These are phyloP conservation scores for Brachypalpus laphriformis DNA, from an alignment of 2,888 invertebrate species.

Conservation along the genomic window DNA sequence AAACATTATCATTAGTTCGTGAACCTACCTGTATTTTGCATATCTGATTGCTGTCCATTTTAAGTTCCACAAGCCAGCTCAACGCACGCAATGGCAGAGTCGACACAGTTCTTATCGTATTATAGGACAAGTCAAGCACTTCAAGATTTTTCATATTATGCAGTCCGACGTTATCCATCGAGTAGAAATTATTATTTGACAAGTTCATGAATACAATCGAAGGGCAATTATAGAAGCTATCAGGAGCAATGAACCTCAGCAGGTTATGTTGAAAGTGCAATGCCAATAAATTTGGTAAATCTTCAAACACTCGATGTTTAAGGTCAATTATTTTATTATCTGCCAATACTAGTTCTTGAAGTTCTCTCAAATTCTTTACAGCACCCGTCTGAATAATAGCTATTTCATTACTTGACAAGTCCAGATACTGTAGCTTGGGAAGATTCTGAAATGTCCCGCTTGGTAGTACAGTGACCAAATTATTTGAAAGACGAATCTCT, in stretches of 20 bases:
- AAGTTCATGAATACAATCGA: conserved; percentile 92
- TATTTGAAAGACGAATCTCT: conserved; percentile 89
- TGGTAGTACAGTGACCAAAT: conserved; percentile 88
- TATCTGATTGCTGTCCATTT: conserved; percentile 92
- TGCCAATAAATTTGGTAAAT: conserved; percentile 86
- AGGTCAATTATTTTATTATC: conserved; percentile 89
- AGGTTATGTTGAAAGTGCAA: conserved; percentile 92
- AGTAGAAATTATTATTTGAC: conserved; percentile 90
- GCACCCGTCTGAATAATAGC: conserved; percentile 89
- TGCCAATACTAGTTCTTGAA: conserved; percentile 88
- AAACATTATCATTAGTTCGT: no score
- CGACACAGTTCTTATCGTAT: conserved; percentile 88
- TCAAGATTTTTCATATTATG: conserved; percentile 90
- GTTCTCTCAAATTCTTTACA: conserved; percentile 87
- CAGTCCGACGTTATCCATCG: conserved; percentile 90
- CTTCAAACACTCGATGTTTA: conserved; percentile 89
- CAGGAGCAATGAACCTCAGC: conserved; percentile 87
- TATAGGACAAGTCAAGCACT: conserved; percentile 92
- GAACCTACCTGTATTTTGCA: conserved; percentile 87
- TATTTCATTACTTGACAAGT: conserved; percentile 92
- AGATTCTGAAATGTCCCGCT: conserved; percentile 89
- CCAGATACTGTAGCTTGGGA: conserved; percentile 88
- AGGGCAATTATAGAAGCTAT: conserved; percentile 91
- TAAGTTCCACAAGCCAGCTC: conserved; percentile 93
- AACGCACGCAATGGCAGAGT: conserved; percentile 88